phyloP scores from a whole-genome alignment of 2,113 vertebrate species.

The Arizona elegans region DNA sequence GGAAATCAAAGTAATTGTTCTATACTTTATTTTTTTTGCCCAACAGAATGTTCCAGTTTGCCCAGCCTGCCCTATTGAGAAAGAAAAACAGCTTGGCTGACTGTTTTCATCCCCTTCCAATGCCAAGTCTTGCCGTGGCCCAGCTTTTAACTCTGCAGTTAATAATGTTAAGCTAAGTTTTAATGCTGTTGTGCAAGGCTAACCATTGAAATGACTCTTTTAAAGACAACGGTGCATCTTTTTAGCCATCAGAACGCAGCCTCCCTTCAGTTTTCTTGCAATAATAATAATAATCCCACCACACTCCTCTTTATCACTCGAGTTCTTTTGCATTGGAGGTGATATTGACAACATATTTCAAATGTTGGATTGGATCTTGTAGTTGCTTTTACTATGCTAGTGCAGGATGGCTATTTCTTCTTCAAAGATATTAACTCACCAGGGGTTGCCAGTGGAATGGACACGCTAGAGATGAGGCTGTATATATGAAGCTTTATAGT shows the following conservation, averaged over 20 bases:
- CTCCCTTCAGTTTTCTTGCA: background rate
- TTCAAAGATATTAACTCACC: background rate
- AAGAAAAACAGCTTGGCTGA: background rate
- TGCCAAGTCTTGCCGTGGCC: background rate
- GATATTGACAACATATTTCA: background rate
- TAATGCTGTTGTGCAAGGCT: background rate
- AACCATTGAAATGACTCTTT: background rate
- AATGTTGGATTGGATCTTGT: background rate
- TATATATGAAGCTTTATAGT: background rate
- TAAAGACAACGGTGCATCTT: background rate
- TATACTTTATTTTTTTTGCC: background rate
- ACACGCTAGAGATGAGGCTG: too few relatives aligned
- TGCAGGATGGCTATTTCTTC: background rate
- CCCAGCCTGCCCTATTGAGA: background rate
- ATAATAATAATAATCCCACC: background rate
- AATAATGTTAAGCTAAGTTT: background rate
- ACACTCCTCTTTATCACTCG: background rate
- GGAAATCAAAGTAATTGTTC: slow-evolving; percentile 30
- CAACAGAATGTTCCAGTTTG: background rate
- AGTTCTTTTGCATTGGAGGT: background rate
- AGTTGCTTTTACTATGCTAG: background rate
- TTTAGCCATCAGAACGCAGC: background rate
- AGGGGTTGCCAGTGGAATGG: background rate
- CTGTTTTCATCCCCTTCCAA: background rate
- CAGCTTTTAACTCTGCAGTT: background rate